Base-by-base conservation (phyloP, 2,113 vertebrate genomes). In the Calyptommatus sinebrachiatus region DNA sequence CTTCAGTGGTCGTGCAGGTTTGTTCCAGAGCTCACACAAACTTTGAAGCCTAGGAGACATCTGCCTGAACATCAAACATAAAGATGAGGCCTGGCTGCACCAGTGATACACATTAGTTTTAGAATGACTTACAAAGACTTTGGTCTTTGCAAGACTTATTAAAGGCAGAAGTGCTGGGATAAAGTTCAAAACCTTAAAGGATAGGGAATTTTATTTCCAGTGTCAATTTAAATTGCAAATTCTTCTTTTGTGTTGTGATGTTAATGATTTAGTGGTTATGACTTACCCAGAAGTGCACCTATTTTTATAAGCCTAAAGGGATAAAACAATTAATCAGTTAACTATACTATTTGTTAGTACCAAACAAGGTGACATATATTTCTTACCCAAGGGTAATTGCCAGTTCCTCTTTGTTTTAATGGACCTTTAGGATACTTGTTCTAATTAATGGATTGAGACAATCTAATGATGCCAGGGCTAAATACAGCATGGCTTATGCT, bases 321-420 rank as follows among this genome's bases (percentile, higher is more conserved):
- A 78, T 79, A 76, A 87, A 88, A 48, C 82, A 75, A 50, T 89
- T 92, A 91, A 90, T 88, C 84, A 68, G 69, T 78, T 88, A 89
- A 84, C 79, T 82, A 35, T 77, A 71, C 31, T 70, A 82, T 83
- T 66, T 45, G 89, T 90, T 82, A 89, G 90, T 90, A 90, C 87
- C 90, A 91, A 88, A 90, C 88, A 89, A 88, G 75, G 67, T 10
- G 48, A 88, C 53, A 79, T 12, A 66, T 81, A 86, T 85, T 87
- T 89, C 67, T 86, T 85, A 87, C 68, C 57, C 76, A 69, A 16
- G 41, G 73, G 76, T 85, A 83, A 75, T 31, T 50, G 48, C 71
- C 74, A 85, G 67, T 84, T 88, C 85, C 77, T 29, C 75, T 81
- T 85, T 82, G 69, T 88, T 87, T 35, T 80, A 86, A 81, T 22